These are phyloP conservation scores for Schizaphis graminum DNA, from an alignment of 2,888 invertebrate species.

Conservation along the genomic window DNA sequence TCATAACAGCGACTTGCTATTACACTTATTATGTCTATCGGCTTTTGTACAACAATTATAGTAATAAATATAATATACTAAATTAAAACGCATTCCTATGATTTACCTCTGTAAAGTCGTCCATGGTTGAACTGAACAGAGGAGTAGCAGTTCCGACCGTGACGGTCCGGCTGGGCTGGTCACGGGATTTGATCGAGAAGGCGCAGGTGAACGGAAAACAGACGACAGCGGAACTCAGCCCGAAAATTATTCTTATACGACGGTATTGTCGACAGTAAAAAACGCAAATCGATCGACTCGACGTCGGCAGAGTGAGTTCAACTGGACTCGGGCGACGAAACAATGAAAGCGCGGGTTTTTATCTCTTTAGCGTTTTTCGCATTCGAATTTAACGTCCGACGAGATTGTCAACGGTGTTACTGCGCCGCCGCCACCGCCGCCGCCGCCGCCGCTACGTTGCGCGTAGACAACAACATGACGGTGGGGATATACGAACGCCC, in stretches of 20 bases:
- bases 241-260: no score
- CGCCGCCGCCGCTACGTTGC: not conserved
- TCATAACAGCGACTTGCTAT: not conserved
- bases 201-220: not conserved
- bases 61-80: not conserved
- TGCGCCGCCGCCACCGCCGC: not conserved
- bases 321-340: not conserved
- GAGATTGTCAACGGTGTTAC: not conserved
- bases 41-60: not conserved
- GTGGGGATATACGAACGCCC: not conserved
- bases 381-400: not conserved
- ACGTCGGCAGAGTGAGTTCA: not conserved
- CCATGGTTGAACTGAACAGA: not conserved
- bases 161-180: not conserved
- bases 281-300: not conserved
- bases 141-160: not conserved
- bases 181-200: not conserved
- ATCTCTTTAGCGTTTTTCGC: not conserved
- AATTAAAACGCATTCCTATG: not conserved
- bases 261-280: not conserved
- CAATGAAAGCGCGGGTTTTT: not conserved
- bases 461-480: not conserved
- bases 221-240: not conserved
- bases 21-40: not conserved
- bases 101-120: slow-evolving; percentile 25